phyloP scores from a whole-genome alignment of 64 coral and sea anemone species.

The Cladopsammia gracilis region DNA sequence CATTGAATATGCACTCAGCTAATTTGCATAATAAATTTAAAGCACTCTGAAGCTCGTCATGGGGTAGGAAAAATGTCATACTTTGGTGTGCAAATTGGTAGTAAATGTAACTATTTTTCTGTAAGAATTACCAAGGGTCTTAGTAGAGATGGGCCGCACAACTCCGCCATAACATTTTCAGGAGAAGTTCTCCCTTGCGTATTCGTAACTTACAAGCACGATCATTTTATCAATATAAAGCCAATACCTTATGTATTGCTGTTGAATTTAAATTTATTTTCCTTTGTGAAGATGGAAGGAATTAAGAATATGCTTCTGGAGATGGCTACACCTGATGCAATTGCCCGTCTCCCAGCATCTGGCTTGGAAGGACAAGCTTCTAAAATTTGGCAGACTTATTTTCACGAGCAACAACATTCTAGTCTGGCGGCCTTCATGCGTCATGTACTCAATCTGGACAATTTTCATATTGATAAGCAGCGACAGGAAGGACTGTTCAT shows the following conservation, averaged over 20 bases:
- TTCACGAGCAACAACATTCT: conserved; percentile 68
- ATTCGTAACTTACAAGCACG: no score
- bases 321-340: conserved; percentile 85
- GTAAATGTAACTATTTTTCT: no score
- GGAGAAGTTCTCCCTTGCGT: no score
- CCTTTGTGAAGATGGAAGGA: conserved; percentile 29
- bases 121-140: no score
- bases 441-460: conserved; percentile 20
- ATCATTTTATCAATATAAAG: no score
- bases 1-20: no score
- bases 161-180: no score
- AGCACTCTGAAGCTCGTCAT: no score
- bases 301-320: conserved; percentile 67
- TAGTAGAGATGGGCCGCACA: no score
- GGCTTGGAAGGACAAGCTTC: conserved; percentile 25
- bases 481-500: conserved; percentile 66
- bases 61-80: no score
- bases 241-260: not conserved
- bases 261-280: not conserved
- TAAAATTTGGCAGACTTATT: conserved; percentile 70
- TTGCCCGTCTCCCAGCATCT: conserved; percentile 68
- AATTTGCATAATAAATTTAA: no score
- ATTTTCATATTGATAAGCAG: not conserved
- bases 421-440: conserved; percentile 62
- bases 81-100: no score